These are phyloP conservation scores for Spongilla lacustris DNA, from an alignment of 37 sponge, comb jelly and placozoan genomes.

Conservation along the genomic window DNA sequence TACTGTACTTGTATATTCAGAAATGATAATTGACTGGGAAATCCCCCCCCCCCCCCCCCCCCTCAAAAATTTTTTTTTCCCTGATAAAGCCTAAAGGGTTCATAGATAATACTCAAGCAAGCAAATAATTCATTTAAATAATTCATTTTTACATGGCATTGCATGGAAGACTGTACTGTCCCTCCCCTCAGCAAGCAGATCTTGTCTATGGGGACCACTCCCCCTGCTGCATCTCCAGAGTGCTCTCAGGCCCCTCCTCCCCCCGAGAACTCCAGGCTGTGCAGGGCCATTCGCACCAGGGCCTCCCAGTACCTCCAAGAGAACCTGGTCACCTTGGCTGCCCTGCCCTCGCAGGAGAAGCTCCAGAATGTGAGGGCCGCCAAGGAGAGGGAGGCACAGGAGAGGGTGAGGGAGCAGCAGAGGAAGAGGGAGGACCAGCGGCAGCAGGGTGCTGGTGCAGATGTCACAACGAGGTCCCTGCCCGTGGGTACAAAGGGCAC, in stretches of 20 bases:
- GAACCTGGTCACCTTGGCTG: constrained; percentile 65
- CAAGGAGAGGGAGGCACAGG: constrained; percentile 57
- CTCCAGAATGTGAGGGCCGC: constrained; percentile 46
- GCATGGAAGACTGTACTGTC: background rate
- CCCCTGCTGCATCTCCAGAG: background rate
- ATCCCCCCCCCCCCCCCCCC: too few relatives aligned
- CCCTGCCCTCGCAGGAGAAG: constrained; percentile 67
- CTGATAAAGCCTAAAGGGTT: too few relatives aligned
- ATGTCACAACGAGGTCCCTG: background rate
- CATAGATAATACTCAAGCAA: too few relatives aligned
- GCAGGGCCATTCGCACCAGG: constrained; percentile 52
- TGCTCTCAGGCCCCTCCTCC: constrained; percentile 25
- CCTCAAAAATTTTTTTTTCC: too few relatives aligned
- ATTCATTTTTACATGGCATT: too few relatives aligned
- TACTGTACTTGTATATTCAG: too few relatives aligned
- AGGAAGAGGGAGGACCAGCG: constrained; percentile 43
- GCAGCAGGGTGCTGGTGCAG: constrained; percentile 30
- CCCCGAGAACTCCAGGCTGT: constrained; percentile 25
- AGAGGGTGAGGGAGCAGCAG: constrained; percentile 46
- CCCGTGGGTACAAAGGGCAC: background rate
- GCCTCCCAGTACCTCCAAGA: constrained; percentile 76
- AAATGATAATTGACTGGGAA: too few relatives aligned
- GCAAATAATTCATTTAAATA: too few relatives aligned
- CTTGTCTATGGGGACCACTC: constrained; percentile 11
- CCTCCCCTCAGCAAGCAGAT: constrained; percentile 57